Percentiles rank a stretch among this genome's conserved stretches.
These are phyloP conservation scores for Apocrypta bakeri DNA, from an alignment of 1,140 invertebrate species.

Conservation along the genomic window DNA sequence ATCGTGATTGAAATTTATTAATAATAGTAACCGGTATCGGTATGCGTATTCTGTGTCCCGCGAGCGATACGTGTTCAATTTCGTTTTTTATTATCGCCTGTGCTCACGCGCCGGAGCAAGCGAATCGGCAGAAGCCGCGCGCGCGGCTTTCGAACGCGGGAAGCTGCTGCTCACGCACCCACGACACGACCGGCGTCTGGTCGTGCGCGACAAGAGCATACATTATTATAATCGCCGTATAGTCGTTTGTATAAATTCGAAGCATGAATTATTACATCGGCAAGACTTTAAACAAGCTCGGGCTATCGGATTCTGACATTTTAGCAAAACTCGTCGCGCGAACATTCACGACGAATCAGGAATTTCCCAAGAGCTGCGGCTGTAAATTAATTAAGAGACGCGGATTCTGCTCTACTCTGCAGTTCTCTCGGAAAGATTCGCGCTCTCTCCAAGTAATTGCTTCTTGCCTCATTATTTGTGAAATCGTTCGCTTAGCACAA, in stretches of 20 bases:
- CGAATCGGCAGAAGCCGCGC: neutral
- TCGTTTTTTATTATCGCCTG: slow-evolving; percentile 13
- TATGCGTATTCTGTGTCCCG: neutral
- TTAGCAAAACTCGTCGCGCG: neutral
- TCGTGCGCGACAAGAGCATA: neutral
- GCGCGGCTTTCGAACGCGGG: no score
- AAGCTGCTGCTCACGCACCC: neutral
- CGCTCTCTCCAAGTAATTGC: slow-evolving; percentile 26
- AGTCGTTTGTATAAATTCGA: neutral
- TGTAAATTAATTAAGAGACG: slow-evolving; percentile 30
- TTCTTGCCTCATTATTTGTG: slow-evolving; percentile 1
- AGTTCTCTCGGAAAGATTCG: neutral
- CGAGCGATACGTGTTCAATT: slow-evolving; percentile 30
- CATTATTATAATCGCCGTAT: slow-evolving; percentile 28
- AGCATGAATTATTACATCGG: slow-evolving; percentile 30
- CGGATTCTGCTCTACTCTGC: neutral
- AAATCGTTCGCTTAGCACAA: neutral
- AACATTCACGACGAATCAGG: neutral
- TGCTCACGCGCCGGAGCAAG: neutral
- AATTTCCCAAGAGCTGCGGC: neutral
- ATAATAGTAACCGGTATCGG: slow-evolving; percentile 61
- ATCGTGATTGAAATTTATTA: slow-evolving; percentile 60
- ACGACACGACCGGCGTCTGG: slow-evolving; percentile 4
- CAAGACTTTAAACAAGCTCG: neutral
- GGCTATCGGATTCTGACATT: slow-evolving; percentile 9